phyloP scores from a whole-genome alignment of 2,797 vertebrate genomes.

The Myotis findleyi region DNA sequence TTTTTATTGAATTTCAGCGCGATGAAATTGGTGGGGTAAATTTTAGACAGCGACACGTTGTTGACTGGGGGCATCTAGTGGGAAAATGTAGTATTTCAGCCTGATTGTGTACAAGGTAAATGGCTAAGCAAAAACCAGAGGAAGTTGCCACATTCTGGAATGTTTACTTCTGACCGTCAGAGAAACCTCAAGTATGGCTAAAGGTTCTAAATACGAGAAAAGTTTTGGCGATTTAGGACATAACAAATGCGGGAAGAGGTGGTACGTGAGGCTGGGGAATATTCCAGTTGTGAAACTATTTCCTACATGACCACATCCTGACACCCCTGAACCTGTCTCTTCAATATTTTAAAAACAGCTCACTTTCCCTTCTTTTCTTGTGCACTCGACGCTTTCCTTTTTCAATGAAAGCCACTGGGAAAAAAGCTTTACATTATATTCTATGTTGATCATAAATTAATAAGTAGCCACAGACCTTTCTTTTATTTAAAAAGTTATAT shows the following conservation, averaged over 20 bases:
- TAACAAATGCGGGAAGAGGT: not conserved
- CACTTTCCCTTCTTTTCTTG: not conserved
- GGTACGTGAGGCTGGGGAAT: constrained; percentile 2
- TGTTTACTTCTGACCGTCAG: constrained; percentile 16
- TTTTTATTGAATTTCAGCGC: not conserved
- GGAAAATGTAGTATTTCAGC: constrained; percentile 54
- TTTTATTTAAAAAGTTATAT: not conserved
- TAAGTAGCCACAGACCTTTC: not conserved
- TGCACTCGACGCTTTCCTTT: not conserved
- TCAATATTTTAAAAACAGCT: not conserved
- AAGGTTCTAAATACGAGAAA: not conserved
- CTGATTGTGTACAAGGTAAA: not conserved
- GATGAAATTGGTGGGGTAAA: not conserved
- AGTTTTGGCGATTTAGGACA: constrained; percentile 24
- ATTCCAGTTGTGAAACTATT: constrained; percentile 55
- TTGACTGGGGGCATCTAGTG: constrained; percentile 72
- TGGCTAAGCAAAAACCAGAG: not conserved
- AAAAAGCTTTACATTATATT: not conserved
- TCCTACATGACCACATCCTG: not conserved
- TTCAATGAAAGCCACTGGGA: not conserved
- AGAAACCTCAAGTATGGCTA: not conserved
- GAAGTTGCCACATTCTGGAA: constrained; percentile 61
- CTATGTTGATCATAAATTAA: not conserved
- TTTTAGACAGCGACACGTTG: not conserved
- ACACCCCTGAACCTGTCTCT: not conserved